These are phyloP conservation scores for Martes martes DNA, from an alignment of 2,113 vertebrate genomes.

Conservation along the genomic window DNA sequence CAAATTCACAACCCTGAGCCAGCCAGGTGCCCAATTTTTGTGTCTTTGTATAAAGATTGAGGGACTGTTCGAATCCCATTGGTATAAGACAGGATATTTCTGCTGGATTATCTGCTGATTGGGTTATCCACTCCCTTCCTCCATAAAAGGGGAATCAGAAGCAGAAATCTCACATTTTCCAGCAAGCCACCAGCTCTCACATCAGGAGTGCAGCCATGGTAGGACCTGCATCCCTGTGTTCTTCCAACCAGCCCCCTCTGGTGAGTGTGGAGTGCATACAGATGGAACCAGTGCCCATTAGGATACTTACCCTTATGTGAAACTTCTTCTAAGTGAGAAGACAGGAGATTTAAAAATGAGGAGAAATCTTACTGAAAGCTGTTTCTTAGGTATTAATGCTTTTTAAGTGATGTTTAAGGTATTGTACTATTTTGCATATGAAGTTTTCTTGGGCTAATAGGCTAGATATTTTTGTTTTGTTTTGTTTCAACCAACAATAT, in stretches of 20 bases:
- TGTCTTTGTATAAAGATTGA: neutral
- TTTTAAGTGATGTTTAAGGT: neutral
- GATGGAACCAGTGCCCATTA: neutral
- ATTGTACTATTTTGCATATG: neutral
- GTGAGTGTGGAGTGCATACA: neutral
- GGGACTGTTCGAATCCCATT: neutral
- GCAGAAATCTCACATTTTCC: neutral
- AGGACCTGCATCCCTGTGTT: accelerated
- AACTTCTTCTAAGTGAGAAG: neutral
- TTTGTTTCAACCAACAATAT: neutral
- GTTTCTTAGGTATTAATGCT: neutral
- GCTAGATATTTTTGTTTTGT: neutral
- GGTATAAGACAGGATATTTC: neutral
- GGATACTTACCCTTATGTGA: neutral
- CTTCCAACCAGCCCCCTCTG: neutral
- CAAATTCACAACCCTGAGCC: neutral
- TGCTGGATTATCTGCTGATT: neutral
- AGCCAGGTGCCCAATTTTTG: neutral
- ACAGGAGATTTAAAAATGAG: neutral
- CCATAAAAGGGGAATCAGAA: neutral
- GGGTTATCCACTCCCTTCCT: neutral
- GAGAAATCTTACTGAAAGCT: neutral
- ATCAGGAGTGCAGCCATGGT: neutral
- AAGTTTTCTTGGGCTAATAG: neutral
- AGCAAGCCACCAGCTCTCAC: neutral